A percentile compares a stretch with the other conserved stretches of the same genome.
Conservation (phyloP, 2,113 vertebrate species). For the Amphiprion percula region DNA sequence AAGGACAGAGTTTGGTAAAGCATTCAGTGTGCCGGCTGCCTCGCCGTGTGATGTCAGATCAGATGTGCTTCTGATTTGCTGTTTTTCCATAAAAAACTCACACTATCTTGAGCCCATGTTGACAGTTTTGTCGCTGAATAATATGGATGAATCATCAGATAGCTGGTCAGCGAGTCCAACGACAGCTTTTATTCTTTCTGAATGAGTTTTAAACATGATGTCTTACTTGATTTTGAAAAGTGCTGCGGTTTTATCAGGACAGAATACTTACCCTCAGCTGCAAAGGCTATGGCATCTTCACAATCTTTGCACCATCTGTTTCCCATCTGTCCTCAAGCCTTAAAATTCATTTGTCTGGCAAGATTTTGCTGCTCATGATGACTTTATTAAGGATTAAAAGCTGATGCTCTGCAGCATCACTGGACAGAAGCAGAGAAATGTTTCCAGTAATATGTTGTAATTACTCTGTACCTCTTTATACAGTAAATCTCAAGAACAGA, state of each 20-base stretch:
- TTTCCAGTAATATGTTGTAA: too few species aligned
- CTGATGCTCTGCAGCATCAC: constrained; percentile 1
- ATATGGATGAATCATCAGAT: background rate
- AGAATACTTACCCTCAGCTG: background rate
- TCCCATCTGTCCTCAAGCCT: constrained; percentile 35
- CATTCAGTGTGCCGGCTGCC: constrained; percentile 14
- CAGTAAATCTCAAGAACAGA: too few species aligned
- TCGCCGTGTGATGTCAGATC: constrained; percentile 12
- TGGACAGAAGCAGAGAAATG: background rate
- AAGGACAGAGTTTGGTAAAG: constrained; percentile 10
- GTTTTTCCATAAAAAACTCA: background rate
- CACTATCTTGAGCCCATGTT: background rate
- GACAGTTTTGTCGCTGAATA: background rate
- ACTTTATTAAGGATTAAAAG: constrained; percentile 6
- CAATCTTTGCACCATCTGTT: constrained; percentile 22
- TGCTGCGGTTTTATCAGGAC: background rate
- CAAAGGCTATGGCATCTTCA: background rate
- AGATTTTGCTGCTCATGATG: constrained; percentile 19
- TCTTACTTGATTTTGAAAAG: background rate
- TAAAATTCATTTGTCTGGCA: constrained; percentile 16
- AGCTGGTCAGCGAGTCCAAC: too few species aligned
- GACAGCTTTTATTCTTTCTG: too few species aligned
- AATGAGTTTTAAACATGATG: too few species aligned
- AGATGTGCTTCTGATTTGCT: constrained; percentile 4
- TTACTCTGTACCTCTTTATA: too few species aligned